Evolutionary conservation across 2,797 vertebrate species (phyloP).

Genomic region (Xenops minutus): DNA sequence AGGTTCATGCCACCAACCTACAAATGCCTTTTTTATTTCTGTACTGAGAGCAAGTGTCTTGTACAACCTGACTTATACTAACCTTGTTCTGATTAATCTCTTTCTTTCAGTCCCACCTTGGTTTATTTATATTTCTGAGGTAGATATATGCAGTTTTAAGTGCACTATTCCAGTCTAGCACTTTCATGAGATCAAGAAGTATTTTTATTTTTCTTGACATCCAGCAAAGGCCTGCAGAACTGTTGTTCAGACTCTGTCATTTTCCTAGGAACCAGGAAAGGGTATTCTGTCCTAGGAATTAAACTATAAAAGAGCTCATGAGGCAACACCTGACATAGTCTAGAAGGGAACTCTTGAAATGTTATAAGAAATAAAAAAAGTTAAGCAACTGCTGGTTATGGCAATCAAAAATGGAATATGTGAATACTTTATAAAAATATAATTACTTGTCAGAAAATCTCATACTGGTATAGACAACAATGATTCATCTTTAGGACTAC

Average conservation of each 20-base stretch:
- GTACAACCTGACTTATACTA: background rate
- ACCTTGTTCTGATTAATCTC: background rate
- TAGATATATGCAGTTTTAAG: background rate
- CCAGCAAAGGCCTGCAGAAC: background rate
- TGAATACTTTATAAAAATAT: background rate
- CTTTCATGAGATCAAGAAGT: background rate
- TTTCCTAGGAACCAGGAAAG: background rate
- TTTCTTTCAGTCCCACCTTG: background rate
- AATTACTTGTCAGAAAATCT: background rate
- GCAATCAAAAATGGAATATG: background rate
- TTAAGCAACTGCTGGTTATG: background rate
- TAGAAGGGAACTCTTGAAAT: background rate
- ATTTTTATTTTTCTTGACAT: background rate
- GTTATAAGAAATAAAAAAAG: background rate
- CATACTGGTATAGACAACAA: background rate
- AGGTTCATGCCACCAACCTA: background rate
- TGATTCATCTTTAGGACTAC: background rate
- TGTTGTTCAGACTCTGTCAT: background rate
- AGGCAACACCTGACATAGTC: background rate
- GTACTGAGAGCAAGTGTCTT: background rate
- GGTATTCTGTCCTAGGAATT: background rate
- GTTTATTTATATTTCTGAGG: background rate
- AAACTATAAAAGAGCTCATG: background rate
- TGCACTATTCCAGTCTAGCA: background rate
- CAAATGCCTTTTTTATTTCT: background rate